Percentiles rank a stretch among this genome's conserved stretches.
phyloP scores from a whole-genome alignment of 2,113 vertebrate species.

The Argyrosomus japonicus region DNA sequence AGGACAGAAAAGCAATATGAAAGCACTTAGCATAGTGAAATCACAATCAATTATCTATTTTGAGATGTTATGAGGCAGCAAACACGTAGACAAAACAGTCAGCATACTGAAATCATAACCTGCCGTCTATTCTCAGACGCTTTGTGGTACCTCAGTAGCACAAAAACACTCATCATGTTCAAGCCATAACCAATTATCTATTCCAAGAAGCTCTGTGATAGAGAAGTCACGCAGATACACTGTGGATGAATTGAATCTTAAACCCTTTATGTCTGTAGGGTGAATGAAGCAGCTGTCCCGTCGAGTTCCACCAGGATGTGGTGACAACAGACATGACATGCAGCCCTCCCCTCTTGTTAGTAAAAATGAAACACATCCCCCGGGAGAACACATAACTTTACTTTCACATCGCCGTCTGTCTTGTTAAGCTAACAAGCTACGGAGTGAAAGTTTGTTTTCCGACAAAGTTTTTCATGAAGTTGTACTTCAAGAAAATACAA shows the following conservation, averaged over 20 bases:
- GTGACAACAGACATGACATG: conserved; percentile 49
- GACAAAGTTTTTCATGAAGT: not conserved
- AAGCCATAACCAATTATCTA: conserved; percentile 43
- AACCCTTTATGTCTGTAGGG: conserved; percentile 6
- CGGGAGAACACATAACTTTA: conserved; percentile 22
- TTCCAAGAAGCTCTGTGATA: conserved; percentile 15
- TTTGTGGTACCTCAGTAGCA: conserved; percentile 17
- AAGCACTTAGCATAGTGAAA: conserved; percentile 34
- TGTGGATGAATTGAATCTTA: not conserved
- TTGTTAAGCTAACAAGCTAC: conserved; percentile 5
- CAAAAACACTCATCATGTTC: conserved; percentile 20
- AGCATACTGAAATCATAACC: conserved; percentile 28
- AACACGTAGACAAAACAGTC: conserved; percentile 11
- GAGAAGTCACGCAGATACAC: not conserved
- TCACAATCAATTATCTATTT: conserved; percentile 47
- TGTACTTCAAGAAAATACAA: not conserved
- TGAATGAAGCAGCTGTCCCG: conserved; percentile 42
- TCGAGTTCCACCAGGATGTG: conserved; percentile 12
- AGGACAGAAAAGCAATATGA: not conserved
- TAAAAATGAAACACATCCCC: conserved; percentile 46
- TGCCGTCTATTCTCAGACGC: conserved; percentile 49
- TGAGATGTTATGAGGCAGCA: conserved; percentile 37
- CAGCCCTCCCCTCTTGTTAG: conserved; percentile 35
- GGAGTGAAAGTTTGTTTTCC: not conserved
- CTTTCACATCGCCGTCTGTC: conserved; percentile 19